Evolutionary conservation across 2,113 vertebrate genomes (phyloP), one percentile per base, ranked within the genome.

Genomic region (Elaphurus davidianus): DNA sequence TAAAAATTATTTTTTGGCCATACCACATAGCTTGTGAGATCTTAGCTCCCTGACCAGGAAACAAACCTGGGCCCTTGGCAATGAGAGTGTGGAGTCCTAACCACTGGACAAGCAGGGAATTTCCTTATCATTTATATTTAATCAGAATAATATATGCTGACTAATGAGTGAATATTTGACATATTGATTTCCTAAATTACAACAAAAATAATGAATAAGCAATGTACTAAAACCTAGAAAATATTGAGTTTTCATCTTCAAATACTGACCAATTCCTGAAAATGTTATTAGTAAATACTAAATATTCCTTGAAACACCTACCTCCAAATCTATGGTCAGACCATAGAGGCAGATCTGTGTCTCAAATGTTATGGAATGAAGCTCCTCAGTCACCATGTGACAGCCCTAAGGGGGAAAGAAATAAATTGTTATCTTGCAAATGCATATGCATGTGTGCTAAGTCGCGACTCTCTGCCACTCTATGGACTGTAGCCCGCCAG

Each of bases 351-450:
- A 99, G 97, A 99, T 99, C 92, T 99, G 99, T 3, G 99, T 99
- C 99, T 99, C 99, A 82, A 99, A 99, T 93, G 99, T 99, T 97
- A 99, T 99, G 52, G 99, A 99, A 98, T 99, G 99, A 36, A 99
- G 99, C 79, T 99, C 99, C 91, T 99, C 99, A 0, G 99, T 99
- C 91, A 99, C 99, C 96, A 99, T 99, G 71, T 99, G 99, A 67
- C 99, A 98, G 87, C 99, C 99, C 99, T 99, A 96, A 16, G 25
- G 59, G 60, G 97, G 13, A 13, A 67, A 92, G 74, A 40, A 4
- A 95, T 1, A 28, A 97, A 60, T 97, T 98, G 98, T 99, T 99
- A 13, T 98, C 99, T 84, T 47, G 64, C 25, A 74, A 74, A 40
- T 23, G 67, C n/a, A 23, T 40, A 71, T 23, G 2, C 5, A 0